Conservation (phyloP, 2,888 invertebrate species). For the Pollenia amentaria region DNA sequence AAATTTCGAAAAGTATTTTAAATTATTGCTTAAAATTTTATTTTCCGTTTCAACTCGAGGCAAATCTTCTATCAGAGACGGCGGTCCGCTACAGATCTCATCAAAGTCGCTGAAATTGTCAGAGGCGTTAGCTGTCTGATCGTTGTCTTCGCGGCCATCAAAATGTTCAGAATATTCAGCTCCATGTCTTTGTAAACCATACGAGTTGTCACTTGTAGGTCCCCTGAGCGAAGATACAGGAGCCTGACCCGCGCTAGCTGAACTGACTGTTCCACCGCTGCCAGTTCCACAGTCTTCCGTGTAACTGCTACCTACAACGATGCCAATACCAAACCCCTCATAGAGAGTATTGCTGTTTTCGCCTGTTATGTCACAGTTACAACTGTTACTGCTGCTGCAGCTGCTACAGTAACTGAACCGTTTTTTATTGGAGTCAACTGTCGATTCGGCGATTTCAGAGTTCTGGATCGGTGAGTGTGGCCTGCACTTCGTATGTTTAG, state of each 20-base stretch:
- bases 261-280: constrained; percentile 53
- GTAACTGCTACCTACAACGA: constrained; percentile 80
- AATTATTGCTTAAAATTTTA: constrained; percentile 62
- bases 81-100: constrained; percentile 57
- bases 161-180: constrained; percentile 32
- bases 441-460: constrained; percentile 42
- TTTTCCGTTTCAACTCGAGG: constrained; percentile 35
- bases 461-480: constrained; percentile 39
- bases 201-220: constrained; percentile 2
- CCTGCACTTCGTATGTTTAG: constrained; percentile 33
- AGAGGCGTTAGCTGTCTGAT: constrained; percentile 69
- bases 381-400: constrained; percentile 82
- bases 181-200: constrained; percentile 9
- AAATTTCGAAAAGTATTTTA: constrained; percentile 51
- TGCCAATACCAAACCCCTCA: constrained; percentile 78
- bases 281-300: constrained; percentile 79
- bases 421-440: constrained; percentile 38
- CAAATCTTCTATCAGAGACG: constrained; percentile 48
- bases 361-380: constrained; percentile 83
- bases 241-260: constrained; percentile 22
- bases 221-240: not conserved
- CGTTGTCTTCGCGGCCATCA: constrained; percentile 13
- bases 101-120: constrained; percentile 73
- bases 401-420: constrained; percentile 74
- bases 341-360: constrained; percentile 81